These are phyloP conservation scores for Atta texana DNA, from an alignment of 1,140 invertebrate species.

Conservation along the genomic window DNA sequence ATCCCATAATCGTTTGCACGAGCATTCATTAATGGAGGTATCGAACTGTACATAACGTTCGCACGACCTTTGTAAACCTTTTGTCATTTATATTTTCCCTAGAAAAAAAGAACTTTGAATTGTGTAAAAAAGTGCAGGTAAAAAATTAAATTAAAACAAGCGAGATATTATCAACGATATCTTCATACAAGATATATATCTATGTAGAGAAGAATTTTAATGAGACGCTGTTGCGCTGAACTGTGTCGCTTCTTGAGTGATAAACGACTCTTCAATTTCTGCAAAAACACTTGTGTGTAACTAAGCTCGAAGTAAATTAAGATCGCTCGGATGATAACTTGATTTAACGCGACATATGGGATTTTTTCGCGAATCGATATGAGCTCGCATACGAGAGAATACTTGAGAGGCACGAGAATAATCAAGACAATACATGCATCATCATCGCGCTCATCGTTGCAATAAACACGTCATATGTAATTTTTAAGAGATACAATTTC, in stretches of 20 bases:
- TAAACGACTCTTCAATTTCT: neutral
- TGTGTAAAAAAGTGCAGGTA: neutral
- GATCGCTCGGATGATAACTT: neutral
- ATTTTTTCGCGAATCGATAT: neutral
- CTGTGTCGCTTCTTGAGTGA: neutral
- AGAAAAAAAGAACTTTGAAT: neutral
- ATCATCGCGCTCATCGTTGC: neutral
- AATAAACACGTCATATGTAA: neutral
- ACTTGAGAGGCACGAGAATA: neutral
- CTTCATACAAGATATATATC: neutral
- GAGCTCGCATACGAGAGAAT: neutral
- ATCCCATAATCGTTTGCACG: constrained; percentile 17
- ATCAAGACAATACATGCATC: neutral
- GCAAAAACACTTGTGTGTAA: neutral
- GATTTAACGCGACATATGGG: neutral
- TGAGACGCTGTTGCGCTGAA: neutral
- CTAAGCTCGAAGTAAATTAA: neutral
- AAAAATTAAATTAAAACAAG: neutral
- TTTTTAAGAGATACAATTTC: neutral
- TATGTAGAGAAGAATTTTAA: neutral
- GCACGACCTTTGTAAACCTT: constrained; percentile 6
- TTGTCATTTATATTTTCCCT: neutral
- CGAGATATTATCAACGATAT: neutral
- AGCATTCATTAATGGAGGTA: constrained; percentile 27
- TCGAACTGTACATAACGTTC: constrained; percentile 15